phyloP scores from a whole-genome alignment of 2,797 vertebrate species.

The Gadopsis marmoratus region DNA sequence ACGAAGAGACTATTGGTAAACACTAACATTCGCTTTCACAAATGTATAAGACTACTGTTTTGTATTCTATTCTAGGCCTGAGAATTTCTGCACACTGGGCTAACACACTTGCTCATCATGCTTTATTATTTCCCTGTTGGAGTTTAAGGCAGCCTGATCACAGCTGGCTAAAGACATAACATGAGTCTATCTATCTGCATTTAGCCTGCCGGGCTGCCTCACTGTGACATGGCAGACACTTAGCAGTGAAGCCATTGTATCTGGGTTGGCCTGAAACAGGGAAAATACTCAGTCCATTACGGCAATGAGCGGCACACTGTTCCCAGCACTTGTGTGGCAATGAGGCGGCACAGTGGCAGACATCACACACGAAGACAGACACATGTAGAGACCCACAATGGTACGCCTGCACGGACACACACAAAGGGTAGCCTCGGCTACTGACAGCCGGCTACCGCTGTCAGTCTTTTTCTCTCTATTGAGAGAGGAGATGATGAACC shows the following conservation, averaged over 20 bases:
- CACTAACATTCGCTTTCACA: slow-evolving; percentile 13
- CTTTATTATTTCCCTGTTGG: slow-evolving; percentile 53
- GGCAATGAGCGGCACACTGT: slow-evolving; percentile 47
- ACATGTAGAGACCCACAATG: slow-evolving; percentile 43
- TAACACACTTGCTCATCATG: slow-evolving; percentile 33
- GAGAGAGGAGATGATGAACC: slow-evolving; percentile 52
- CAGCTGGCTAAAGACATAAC: slow-evolving; percentile 58
- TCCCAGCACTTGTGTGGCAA: slow-evolving; percentile 66
- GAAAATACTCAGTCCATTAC: slow-evolving; percentile 73
- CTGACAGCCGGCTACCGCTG: slow-evolving; percentile 28
- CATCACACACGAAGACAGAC: slow-evolving; percentile 38
- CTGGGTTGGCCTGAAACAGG: slow-evolving; percentile 40
- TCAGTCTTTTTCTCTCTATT: slow-evolving; percentile 28
- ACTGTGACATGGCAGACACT: slow-evolving; percentile 52
- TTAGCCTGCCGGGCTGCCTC: slow-evolving; percentile 48
- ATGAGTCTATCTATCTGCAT: slow-evolving; percentile 58
- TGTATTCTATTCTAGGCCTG: slow-evolving; percentile 3
- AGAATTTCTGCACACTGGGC: slow-evolving; percentile 14
- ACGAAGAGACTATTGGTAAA: slow-evolving; percentile 24
- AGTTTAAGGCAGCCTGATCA: slow-evolving; percentile 51
- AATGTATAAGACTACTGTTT: neutral
- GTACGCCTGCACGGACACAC: neutral
- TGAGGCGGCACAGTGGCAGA: slow-evolving; percentile 58
- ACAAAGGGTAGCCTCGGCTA: neutral
- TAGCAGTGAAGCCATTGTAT: slow-evolving; percentile 44